Base-by-base conservation (phyloP, 1,140 invertebrate genomes). In the Diorhabda sublineata region DNA sequence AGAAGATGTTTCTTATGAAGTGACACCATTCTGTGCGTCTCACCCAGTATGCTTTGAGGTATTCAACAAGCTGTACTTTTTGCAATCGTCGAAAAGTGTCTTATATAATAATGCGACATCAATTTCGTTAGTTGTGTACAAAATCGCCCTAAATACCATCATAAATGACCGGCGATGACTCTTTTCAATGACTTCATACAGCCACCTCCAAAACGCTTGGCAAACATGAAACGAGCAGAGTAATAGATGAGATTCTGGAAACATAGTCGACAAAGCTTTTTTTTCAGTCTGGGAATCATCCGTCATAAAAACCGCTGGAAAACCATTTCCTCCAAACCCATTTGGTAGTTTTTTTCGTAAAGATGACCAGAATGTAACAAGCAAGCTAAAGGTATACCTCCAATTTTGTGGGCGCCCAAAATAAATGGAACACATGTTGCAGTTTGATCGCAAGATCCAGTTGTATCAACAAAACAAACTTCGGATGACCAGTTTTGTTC, bases 371-470 rank as follows among this genome's bases (percentile, higher is more conserved):
- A 45, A 66, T 69, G 68, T 44, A 71, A 60, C 59, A 71, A 66
- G 43, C 67, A 69, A 42, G 68, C 68, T 42, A 65, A 47, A 44
- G 68, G 63, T 66, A 69, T 60, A 26, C 43, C 71, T 44, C 62
- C 71, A 70, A 72, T 70, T 72, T 72, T 72, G 26, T 8, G 47
- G 57, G 68, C 70, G 42, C 56, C 60, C 9, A 71, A 69, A 42
- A 71, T 42, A 61, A 71, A 71, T 66, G 70, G 69, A 47, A 71
- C 67, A 64, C 58, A 69, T 3, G 67, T 57, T 56, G 45, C 43
- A 5, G 45, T 66, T 69, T 66, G 71, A 56, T 67, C 71, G 42
- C 67, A 69, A 5, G 63, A 69, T 60, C 58, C 61, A 59, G 9
- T 69, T 26, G 67, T 47, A 66, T 69, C 63, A 7, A 70, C 65